Evolutionary conservation across 2,797 vertebrate genomes (phyloP), one percentile per base, ranked within the genome.

Genomic region (Leuciscus waleckii): DNA sequence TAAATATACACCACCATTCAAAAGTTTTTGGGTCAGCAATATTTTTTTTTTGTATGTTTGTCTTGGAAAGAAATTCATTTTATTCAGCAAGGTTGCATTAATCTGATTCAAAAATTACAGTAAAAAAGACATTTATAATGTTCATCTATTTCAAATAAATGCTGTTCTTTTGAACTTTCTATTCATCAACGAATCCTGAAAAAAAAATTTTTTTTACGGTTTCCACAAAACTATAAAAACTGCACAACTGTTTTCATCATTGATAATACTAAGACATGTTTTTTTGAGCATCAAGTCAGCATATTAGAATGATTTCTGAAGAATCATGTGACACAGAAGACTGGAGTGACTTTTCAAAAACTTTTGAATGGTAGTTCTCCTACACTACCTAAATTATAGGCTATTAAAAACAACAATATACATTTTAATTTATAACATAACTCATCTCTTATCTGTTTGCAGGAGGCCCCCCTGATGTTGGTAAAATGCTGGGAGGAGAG

Each of bases 391-490:
- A 63, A 16, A 16, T 63, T 17, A 65, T 4, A 17, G 29, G 14
- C 29, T 32, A 32, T 17, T 32, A 16, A 65, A 65, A 65, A 26
- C 11, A 32, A 8, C 14, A 3, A 32, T 7, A 65, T 65, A 7
- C 17, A 54, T 54, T 54, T 49, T 32, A 7, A 7, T 63, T 7
- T 65, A 14, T 16, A 29, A 7, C 13, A 63, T 29, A 16, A 63
- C n/a, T 63, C n/a, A 3, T 29, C 23, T 39, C 5, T 32, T 19
- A 11, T 69, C 29, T 54, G 65, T 51, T 76, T 83, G 19, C 88
- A 99, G 98, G 98, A 88, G 98, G 98, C 80, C 98, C 98, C 90
- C 98, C 98, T 88, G 98, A 99, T 93, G 98, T 99, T 94, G 98
- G 98, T 13, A 99, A 99, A 92, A 99, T 99, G 98, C 93, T 99